Conservation (phyloP, 2,888 invertebrate genomes). For the Dendrolimus pini region DNA sequence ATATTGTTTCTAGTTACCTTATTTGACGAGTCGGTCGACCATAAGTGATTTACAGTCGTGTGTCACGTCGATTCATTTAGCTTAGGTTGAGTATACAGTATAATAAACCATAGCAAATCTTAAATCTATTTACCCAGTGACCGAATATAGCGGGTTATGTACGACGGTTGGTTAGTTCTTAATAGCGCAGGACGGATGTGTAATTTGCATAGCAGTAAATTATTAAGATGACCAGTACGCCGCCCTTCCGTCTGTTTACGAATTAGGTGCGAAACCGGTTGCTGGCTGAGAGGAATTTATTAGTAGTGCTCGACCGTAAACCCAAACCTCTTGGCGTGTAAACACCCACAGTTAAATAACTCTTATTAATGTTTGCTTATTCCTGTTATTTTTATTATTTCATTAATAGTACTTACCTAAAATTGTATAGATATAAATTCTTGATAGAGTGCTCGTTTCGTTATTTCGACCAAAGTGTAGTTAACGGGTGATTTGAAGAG, state of each 20-base stretch:
- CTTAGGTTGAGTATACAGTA: background rate
- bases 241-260: slow-evolving; percentile 41
- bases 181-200: slow-evolving; percentile 33
- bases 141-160: slow-evolving; percentile 1
- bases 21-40: too few species aligned
- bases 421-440: too few species aligned
- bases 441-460: too few species aligned
- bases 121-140: background rate
- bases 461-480: too few species aligned
- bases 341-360: slow-evolving; percentile 1
- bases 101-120: background rate
- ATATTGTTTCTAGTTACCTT: too few species aligned
- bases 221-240: slow-evolving; percentile 44
- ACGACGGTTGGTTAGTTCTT: slow-evolving; percentile 9
- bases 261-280: slow-evolving; percentile 43
- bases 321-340: background rate
- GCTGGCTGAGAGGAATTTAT: slow-evolving; percentile 9
- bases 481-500: too few species aligned
- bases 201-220: slow-evolving; percentile 52
- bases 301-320: background rate
- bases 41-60: too few species aligned
- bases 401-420: too few species aligned
- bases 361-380: too few species aligned
- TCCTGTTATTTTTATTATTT: too few species aligned
- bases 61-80: too few species aligned